Evolutionary conservation across 2,888 invertebrate species (phyloP), one percentile per base, ranked within the genome.

Genomic region (Ormyrus nitidulus): DNA sequence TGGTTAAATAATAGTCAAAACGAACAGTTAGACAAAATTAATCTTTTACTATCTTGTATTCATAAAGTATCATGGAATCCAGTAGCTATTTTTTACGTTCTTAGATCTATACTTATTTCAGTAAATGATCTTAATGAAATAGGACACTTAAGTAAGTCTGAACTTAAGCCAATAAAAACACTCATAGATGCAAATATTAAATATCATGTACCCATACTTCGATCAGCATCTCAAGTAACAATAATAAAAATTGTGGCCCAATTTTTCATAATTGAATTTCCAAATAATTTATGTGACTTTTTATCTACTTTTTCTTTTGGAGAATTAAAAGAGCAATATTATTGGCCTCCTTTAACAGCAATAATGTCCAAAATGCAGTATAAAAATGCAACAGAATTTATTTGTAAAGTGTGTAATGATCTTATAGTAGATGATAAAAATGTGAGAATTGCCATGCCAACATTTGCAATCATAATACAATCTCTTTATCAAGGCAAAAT

Each of bases 31-130:
- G 34, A 82, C 87, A 3, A 83, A 84, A 58, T 34, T 0, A 34
- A 34, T 34, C 34, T 34, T 34, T 34, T 69, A 46, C 34, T 90
- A 49, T 19, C 61, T 13, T 71, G 72, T 5, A 79, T 86, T 10
- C 78, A 81, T 4, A 56, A 81, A 61, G 69, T 89, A 64, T 81
- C 85, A 4, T 91, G 91, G 91, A 87, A 88, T 13, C 90, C 91
- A 46, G 85, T 91, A 34, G 86, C 91, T 0, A 83, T 91, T 65
- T 90, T 88, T 81, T 88, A 90, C 83, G 81, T 90, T 49, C 13
- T 82, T 9, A 73, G 79, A 49, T 70, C 81, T 68, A 11, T 82
- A 49, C 5, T 51, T 11, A 19, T n/a, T 61, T n/a, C 34, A 59
- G 77, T 71, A 64, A 56, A 74, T 19, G 56, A 56, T 53, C 58